Base-by-base conservation (phyloP, 2,888 invertebrate species). In the Cybosia mesomella region DNA sequence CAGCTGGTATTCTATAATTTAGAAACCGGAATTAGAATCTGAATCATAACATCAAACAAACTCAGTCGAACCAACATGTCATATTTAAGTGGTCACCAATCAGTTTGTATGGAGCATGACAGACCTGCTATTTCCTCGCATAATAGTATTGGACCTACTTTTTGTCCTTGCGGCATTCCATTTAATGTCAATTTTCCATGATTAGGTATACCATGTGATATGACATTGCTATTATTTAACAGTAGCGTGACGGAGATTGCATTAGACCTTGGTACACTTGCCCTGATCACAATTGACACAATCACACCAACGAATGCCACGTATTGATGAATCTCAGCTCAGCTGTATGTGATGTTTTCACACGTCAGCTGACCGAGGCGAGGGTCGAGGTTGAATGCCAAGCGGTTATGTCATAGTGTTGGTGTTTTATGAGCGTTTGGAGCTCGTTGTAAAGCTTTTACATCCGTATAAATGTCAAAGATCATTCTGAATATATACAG, bases 381-480 rank as follows among this genome's bases (percentile, higher is more conserved):
- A 66, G 28, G 54, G 24, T 60, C 54, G 60, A 54, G 53, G 36
- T 36, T 55, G 55, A 43, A 61, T 55, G 60, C 59, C 66, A 61
- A 24, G 22, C 18, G 32, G 39, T 66, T 66, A 60, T 66, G 55
- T 66, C 66, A 66, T 55, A 61, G 15, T 60, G n/a, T 39, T 66
- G 15, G 43, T 57, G 21, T 57, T 43, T 55, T 36, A 59, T n/a
- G 34, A 22, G 13, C 24, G n/a, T 22, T 60, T 43, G 4, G 24
- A 24, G 18, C 5, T 32, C 21, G 8, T 54, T 34, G 34, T 62
- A 54, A 61, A 53, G 32, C 34, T 22, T 32, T 22, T 54, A 53
- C 34, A 54, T 62, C 54, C 62, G 53, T 53, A 22, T 15, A 18
- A 59, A 59, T 59, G 22, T 36, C 15, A 36, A 36, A 58, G 58